Percentiles rank a stretch among this genome's conserved stretches.
Conservation (phyloP, 2,113 vertebrate species). For the Clupea harengus region DNA sequence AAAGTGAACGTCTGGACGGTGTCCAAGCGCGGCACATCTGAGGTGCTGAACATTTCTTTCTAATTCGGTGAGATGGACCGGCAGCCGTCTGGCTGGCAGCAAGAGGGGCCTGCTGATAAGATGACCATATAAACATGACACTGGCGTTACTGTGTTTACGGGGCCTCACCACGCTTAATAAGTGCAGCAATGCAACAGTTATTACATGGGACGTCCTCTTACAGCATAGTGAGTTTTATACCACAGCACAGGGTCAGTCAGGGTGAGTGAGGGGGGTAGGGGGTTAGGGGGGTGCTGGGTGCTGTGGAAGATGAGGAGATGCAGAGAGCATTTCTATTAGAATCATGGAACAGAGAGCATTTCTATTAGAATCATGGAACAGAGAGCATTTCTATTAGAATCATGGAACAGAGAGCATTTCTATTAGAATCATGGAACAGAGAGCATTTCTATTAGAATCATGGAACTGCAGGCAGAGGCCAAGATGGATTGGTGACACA, state of each 20-base stretch:
- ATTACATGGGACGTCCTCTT: background rate
- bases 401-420: background rate
- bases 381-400: background rate
- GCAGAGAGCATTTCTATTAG: background rate
- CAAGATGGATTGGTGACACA: background rate
- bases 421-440: background rate
- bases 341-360: background rate
- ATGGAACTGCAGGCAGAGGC: background rate
- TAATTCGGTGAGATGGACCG: conserved; percentile 24
- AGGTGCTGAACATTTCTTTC: conserved; percentile 42
- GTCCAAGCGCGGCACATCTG: conserved; percentile 10
- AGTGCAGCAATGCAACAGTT: background rate
- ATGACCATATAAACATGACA: conserved; percentile 41
- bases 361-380: background rate
- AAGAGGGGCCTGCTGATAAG: conserved; percentile 28
- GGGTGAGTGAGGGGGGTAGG: background rate
- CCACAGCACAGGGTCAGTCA: background rate
- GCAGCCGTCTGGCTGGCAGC: conserved; percentile 4
- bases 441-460: background rate
- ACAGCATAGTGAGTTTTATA: background rate
- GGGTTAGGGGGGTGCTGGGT: background rate
- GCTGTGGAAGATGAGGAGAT: background rate
- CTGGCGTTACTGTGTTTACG: background rate
- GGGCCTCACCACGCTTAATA: background rate
- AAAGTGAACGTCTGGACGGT: background rate